Conservation (phyloP, 2,888 invertebrate species). For the Drosophila prostipennis region DNA sequence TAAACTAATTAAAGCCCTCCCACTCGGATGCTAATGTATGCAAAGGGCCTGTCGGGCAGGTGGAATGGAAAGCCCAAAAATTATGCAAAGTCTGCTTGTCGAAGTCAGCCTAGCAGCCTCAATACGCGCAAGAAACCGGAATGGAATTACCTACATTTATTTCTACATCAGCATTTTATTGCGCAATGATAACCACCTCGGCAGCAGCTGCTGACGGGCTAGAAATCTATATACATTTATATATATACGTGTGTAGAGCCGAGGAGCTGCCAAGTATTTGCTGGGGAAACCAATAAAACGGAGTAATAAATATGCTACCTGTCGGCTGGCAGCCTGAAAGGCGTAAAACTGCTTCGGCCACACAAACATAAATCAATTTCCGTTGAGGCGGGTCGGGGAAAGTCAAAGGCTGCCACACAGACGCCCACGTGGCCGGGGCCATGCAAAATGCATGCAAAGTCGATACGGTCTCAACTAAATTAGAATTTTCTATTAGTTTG, state of each 20-base stretch:
- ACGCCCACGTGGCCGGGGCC: constrained; percentile 10
- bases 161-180: constrained; percentile 73
- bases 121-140: constrained; percentile 52
- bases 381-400: constrained; percentile 25
- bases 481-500: constrained; percentile 57
- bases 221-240: constrained; percentile 2
- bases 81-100: constrained; percentile 69
- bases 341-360: constrained; percentile 57
- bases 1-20: constrained; percentile 74
- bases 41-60: constrained; percentile 64
- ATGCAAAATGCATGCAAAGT: constrained; percentile 49
- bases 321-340: constrained; percentile 57
- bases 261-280: constrained; percentile 2
- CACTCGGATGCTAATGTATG: constrained; percentile 76
- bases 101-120: constrained; percentile 6
- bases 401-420: constrained; percentile 17
- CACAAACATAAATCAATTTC: constrained; percentile 49
- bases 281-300: constrained; percentile 57
- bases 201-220: constrained; percentile 26
- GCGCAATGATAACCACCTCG: constrained; percentile 56
- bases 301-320: constrained; percentile 70
- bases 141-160: constrained; percentile 73
- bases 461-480: constrained; percentile 47
- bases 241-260: background rate
- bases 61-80: constrained; percentile 45